phyloP scores from a whole-genome alignment of 2,888 invertebrate species.

The Luperina testacea region DNA sequence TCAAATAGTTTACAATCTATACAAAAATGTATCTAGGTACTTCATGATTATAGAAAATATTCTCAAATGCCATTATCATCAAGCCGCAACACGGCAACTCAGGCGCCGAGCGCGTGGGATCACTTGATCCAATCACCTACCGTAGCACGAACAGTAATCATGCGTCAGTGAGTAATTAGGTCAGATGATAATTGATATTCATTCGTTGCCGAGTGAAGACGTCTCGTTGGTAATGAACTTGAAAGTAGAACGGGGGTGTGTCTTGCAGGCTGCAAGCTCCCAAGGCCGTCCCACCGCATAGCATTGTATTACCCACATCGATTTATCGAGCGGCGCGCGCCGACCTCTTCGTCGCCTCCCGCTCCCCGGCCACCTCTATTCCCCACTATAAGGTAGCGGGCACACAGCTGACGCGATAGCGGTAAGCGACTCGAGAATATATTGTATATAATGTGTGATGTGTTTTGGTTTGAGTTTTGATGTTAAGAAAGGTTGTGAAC shows the following conservation, averaged over 20 bases:
- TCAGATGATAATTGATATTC: slow-evolving; percentile 68
- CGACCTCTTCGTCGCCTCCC: slow-evolving; percentile 76
- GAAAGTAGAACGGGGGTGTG: slow-evolving; percentile 85
- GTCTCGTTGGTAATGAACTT: slow-evolving; percentile 88
- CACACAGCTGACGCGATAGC: slow-evolving; percentile 60
- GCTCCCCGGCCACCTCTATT: slow-evolving; percentile 75
- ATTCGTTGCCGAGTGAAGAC: slow-evolving; percentile 71
- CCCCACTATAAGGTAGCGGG: slow-evolving; percentile 72
- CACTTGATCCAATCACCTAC: slow-evolving; percentile 42
- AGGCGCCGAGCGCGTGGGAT: slow-evolving; percentile 62
- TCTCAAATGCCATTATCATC: not conserved
- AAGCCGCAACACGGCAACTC: slow-evolving; percentile 35
- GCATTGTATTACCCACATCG: slow-evolving; percentile 86
- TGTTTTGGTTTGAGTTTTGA: not conserved
- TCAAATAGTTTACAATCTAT: too few relatives aligned
- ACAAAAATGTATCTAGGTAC: not conserved
- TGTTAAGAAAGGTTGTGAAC: not conserved
- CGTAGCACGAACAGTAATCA: slow-evolving; percentile 37
- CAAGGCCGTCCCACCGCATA: slow-evolving; percentile 86
- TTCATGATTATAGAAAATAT: not conserved
- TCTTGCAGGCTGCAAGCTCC: slow-evolving; percentile 86
- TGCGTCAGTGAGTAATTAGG: slow-evolving; percentile 52
- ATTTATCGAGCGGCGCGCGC: slow-evolving; percentile 90
- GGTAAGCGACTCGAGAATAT: slow-evolving; percentile 33
- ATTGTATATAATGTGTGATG: not conserved